Percentiles rank a stretch among this genome's conserved stretches.
These are phyloP conservation scores for Hemiprocne comata DNA, from an alignment of 2,113 vertebrate species.

Conservation along the genomic window DNA sequence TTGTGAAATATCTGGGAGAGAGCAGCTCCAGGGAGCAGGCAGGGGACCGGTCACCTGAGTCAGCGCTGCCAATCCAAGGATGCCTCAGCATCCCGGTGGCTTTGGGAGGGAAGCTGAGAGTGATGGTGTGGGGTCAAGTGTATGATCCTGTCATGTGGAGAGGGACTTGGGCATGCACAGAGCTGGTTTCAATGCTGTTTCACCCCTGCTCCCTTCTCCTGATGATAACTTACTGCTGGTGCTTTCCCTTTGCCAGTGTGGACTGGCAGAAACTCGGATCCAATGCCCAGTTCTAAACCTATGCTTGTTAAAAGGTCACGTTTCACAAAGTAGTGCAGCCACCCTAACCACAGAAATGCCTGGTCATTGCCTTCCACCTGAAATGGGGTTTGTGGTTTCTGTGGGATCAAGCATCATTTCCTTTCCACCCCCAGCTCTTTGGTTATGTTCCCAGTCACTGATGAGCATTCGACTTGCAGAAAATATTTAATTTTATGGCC, in stretches of 20 bases:
- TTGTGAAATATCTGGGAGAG: background rate
- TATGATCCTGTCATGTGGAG: fast-evolving
- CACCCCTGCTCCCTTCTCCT: background rate
- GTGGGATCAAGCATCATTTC: background rate
- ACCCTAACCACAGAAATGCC: background rate
- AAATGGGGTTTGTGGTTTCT: background rate
- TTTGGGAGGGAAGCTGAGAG: background rate
- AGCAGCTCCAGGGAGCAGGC: background rate
- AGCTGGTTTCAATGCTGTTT: background rate
- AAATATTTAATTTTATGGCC: background rate
- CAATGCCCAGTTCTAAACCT: background rate
- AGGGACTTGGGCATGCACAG: background rate
- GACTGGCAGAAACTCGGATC: background rate
- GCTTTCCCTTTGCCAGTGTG: background rate
- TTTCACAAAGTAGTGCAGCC: background rate
- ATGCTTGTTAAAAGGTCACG: background rate
- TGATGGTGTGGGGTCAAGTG: fast-evolving
- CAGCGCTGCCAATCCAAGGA: background rate
- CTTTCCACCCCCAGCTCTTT: background rate
- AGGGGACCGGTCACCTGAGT: fast-evolving
- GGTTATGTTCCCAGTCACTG: background rate
- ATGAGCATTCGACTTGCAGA: background rate
- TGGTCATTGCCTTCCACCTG: background rate
- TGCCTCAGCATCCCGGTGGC: background rate
- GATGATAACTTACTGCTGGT: fast-evolving